Evolutionary conservation across 2,888 invertebrate species (phyloP).

Genomic region (Hermaeophaga mercurialis): DNA sequence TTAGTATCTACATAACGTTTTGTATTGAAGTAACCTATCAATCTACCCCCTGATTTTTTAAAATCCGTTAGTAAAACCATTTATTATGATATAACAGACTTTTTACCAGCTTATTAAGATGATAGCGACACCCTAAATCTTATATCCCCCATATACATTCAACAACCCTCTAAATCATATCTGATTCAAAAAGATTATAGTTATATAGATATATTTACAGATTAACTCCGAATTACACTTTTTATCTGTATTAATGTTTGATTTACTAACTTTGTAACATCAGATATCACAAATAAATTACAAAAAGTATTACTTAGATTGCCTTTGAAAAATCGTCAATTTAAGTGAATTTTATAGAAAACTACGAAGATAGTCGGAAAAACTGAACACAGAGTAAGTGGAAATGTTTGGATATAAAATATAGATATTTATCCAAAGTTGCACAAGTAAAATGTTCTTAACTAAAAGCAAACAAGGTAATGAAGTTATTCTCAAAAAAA

Average conservation of each 20-base stretch:
- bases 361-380: no score
- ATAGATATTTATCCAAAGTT: no score
- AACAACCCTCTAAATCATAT: constrained; percentile 36
- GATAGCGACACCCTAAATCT: constrained; percentile 41
- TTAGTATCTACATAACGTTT: no score
- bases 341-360: constrained; percentile 32
- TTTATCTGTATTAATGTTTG: not conserved
- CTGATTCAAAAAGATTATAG: constrained; percentile 24
- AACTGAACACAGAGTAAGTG: no score
- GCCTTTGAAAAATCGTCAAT: not conserved
- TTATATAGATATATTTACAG: not conserved
- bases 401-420: no score
- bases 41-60: not conserved
- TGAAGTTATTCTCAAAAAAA: no score
- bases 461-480: no score
- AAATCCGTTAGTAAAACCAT: not conserved
- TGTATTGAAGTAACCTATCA: no score
- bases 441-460: no score
- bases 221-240: not conserved
- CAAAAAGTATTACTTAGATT: no score
- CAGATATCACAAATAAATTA: no score
- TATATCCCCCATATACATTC: constrained; percentile 39
- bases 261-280: not conserved
- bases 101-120: constrained; percentile 34
- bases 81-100: not conserved